These are phyloP conservation scores for Leptinotarsa juncta DNA, from an alignment of 2,888 invertebrate genomes.

Conservation along the genomic window DNA sequence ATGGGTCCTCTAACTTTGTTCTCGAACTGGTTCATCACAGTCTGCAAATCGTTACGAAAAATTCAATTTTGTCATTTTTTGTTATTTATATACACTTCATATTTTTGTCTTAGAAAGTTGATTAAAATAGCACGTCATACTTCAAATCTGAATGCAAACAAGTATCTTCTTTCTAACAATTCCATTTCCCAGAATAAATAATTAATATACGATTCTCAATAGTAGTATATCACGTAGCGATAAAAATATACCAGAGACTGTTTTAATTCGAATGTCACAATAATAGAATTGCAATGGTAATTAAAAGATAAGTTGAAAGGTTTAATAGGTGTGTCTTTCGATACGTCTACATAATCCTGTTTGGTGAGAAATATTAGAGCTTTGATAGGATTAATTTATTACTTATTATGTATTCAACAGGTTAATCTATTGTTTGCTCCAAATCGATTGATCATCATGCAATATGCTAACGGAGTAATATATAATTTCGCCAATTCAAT, in stretches of 20 bases:
- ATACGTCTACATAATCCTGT: conserved; percentile 29
- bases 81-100: too few species aligned
- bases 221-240: too few species aligned
- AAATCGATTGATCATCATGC: neutral
- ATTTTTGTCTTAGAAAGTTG: too few species aligned
- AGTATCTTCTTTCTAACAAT: too few species aligned
- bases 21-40: too few species aligned
- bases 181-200: too few species aligned
- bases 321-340: conserved; percentile 44
- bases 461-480: neutral
- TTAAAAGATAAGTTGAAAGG: conserved; percentile 39
- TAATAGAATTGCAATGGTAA: conserved; percentile 9
- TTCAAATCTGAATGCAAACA: too few species aligned
- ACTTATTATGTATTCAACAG: neutral
- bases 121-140: too few species aligned
- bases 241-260: neutral
- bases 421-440: neutral
- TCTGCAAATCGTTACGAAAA: too few species aligned
- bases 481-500: neutral
- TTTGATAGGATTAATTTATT: neutral
- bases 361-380: conserved; percentile 13
- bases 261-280: neutral
- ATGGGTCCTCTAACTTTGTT: too few species aligned
- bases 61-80: too few species aligned
- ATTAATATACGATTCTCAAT: too few species aligned